Evolutionary conservation across 2,113 vertebrate genomes (phyloP), one percentile per base, ranked within the genome.

Genomic region (Poeciliopsis retropinna): DNA sequence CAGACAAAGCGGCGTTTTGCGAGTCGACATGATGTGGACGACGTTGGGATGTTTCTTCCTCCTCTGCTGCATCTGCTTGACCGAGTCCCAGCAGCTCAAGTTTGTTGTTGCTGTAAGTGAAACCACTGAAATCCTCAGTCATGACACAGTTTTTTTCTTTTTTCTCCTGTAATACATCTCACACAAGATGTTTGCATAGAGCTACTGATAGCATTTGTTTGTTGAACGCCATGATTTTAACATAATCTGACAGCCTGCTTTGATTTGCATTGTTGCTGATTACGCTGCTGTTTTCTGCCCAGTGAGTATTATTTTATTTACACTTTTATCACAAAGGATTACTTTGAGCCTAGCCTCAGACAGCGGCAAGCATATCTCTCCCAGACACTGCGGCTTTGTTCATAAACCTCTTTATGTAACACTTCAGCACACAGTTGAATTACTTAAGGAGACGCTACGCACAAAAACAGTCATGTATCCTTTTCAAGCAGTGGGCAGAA

Each of bases 41-140:
- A 71, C 32, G 75, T 57, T 85, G n/a, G 54, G 60, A 60, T 90
- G 72, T 72, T 65, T 91, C 7, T 60, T 80, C 27, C 70, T 90
- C 22, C 76, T 90, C 19, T 87, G 68, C 27, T 84, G 73, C 75
- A 1, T 75, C 79, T 77, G 78, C 47, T 34, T 61, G 14, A 81
- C 78, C 5, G 81, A 92, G 65, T 74, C 80, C 64, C 88, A 88
- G 15, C 32, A 83, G 64, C 87, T 92, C 62, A 93, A 86, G 84
- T 93, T 93, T 84, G 91, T 92, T 3, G 89, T 89, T 0, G 89
- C 87, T 8, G 92, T 92, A 81, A 92, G 92, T 91, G 25, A 30
- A 15, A 19, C 6, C 47, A 5, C 17, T 4, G 41, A 28, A 3
- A 13, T 10, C 70, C 27, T 67, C 37, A 72, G 30, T 12, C 11